Evolutionary conservation across 1,140 invertebrate genomes (phyloP), one percentile per base, ranked within the genome.

Genomic region (Cecropterus lyciades): DNA sequence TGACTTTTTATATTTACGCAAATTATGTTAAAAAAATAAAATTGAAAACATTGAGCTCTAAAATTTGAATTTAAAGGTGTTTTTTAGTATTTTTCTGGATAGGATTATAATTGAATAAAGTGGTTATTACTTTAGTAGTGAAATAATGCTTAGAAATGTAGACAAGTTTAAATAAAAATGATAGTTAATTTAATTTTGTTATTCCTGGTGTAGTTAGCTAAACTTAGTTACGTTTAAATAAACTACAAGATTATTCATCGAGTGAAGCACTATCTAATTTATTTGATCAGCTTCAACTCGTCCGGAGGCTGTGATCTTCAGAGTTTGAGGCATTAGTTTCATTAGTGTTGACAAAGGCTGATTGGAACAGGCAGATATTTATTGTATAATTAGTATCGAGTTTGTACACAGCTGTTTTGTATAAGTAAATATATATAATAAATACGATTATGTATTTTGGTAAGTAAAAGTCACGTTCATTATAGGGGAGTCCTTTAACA

Each of bases 261-360:
- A 8, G 16, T 45, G 42, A 45, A 4, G 42, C 42, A 51, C 48
- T 51, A 27, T 20, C 30, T 65, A 45, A 65, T 53, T 65, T 53
- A 65, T 45, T 65, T 43, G 16, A 65, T 53, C 27, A 53, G n/a
- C 52, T 40, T 65, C 37, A 65, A 65, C 37, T 65, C 11, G 14
- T 51, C 11, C 14, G 43, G 17, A 42, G 20, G 37, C 20, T 30
- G 62, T 45, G 48, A 15, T 51, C 16, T 24, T 24, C 16, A 6
- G 24, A 45, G 42, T 45, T 53, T 55, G 52, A 65, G 42, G 49
- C 13, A 45, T 45, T 45, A 65, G 48, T 65, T 65, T 65, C n/a
- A 46, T 24, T 30, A 37, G 51, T 53, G 62, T 65, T 65, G 62
- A 65, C 62, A 65, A 43, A 53, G 62, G 37, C 40, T 65, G 62